Evolutionary conservation across 2,888 invertebrate genomes (phyloP), one percentile per base, ranked within the genome.

Genomic region (Merodon equestris): DNA sequence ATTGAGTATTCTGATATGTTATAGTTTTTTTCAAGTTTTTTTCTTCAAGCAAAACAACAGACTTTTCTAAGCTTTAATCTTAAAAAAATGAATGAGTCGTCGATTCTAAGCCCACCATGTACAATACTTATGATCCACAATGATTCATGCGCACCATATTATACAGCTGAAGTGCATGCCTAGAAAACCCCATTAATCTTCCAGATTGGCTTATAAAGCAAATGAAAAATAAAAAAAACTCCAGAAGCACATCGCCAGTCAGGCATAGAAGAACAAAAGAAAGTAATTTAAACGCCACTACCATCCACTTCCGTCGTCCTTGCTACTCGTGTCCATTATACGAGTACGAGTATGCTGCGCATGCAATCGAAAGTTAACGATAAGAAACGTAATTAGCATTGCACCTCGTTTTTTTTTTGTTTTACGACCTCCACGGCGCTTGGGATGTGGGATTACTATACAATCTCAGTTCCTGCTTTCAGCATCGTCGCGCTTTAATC

Each of bases 311-410:
- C 18, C 36, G 34, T 60, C 47, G 54, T 58, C 40, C 58, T 48
- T 10, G 40, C n/a, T 51, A n/a, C n/a, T n/a, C n/a, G n/a, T n/a
- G n/a, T n/a, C n/a, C n/a, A n/a, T n/a, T n/a, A n/a, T n/a, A n/a
- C n/a, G n/a, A n/a, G n/a, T n/a, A n/a, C n/a, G n/a, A n/a, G n/a
- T 27, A 12, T 27, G 27, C 27, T 14, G 57, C 42, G 18, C 34
- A 18, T 72, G 53, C 63, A 72, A 72, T 77, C 51, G 36, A 42
- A 67, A 72, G 47, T 13, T 15, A 7, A 9, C 54, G 75, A 70
- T 70, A 60, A 75, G 54, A 63, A 72, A 72, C 53, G 57, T 77
- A 72, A 72, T 77, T 77, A 77, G 72, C 57, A 72, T 77, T 50
- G 72, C 72, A 77, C 72, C 67, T 77, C 57, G n/a, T 2, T 27